Percentiles rank a stretch among this genome's conserved stretches.
phyloP scores from a whole-genome alignment of 2,113 vertebrate species.

The Mola mola region DNA sequence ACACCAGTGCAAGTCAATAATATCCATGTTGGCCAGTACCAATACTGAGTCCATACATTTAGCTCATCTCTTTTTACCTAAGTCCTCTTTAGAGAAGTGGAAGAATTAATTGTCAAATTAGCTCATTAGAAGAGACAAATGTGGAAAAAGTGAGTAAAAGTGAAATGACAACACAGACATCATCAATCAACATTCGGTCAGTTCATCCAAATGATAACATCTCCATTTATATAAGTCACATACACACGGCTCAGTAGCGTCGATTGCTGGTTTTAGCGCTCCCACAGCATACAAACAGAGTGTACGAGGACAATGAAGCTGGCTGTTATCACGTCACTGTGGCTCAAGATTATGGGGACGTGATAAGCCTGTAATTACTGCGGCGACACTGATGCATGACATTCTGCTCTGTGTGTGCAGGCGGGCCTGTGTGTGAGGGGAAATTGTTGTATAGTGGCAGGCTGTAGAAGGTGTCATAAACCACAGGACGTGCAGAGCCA shows the following conservation, averaged over 20 bases:
- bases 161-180: not conserved
- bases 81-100: too few relatives aligned
- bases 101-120: not conserved
- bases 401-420: constrained; percentile 26
- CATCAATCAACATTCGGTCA: constrained; percentile 17
- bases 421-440: constrained; percentile 11
- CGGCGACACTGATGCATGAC: constrained; percentile 74
- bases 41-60: too few relatives aligned
- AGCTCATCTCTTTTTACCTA: too few relatives aligned
- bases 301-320: constrained; percentile 62
- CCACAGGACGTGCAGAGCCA: constrained; percentile 74
- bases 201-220: constrained; percentile 21
- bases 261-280: constrained; percentile 27
- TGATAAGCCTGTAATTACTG: constrained; percentile 77
- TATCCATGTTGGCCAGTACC: too few relatives aligned
- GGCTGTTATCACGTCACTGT: constrained; percentile 65
- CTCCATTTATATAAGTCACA: not conserved
- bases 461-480: constrained; percentile 76
- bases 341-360: constrained; percentile 71
- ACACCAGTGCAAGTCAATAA: too few relatives aligned
- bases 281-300: constrained; percentile 43
- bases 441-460: constrained; percentile 49
- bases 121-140: constrained; percentile 6
- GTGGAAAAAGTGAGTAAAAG: too few relatives aligned
- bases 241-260: constrained; percentile 15